Evolutionary conservation across 2,888 invertebrate species (phyloP).

Genomic region (Pelosia muscerda): DNA sequence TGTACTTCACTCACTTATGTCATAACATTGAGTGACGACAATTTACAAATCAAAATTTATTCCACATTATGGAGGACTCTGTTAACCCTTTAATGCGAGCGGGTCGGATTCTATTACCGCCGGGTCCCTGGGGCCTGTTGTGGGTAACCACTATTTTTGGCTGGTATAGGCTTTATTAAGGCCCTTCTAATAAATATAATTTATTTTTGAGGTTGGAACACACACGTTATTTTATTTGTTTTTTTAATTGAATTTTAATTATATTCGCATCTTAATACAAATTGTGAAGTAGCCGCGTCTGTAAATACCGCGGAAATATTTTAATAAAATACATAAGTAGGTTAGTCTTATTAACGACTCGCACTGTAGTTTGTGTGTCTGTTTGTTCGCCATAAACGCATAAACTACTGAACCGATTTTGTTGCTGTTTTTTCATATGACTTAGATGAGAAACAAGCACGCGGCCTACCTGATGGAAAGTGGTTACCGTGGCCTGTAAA

Average conservation of each 20-base stretch:
- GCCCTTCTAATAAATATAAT: slow-evolving; percentile 71
- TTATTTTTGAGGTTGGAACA: slow-evolving; percentile 57
- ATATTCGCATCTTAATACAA: no score
- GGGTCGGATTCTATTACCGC: slow-evolving; percentile 62
- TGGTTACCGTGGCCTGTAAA: no score
- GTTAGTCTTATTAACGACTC: no score
- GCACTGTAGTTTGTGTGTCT: no score
- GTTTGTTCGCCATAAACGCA: no score
- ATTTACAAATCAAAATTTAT: slow-evolving; percentile 54
- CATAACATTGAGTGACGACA: slow-evolving; percentile 21
- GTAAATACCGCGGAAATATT: no score
- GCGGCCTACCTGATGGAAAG: no score
- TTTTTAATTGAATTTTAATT: neutral
- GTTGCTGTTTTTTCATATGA: no score
- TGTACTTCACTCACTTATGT: neutral
- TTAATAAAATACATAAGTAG: no score
- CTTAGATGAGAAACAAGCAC: no score
- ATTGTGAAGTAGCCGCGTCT: no score
- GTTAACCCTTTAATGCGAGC: slow-evolving; percentile 62
- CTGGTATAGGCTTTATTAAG: slow-evolving; percentile 69
- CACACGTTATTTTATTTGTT: slow-evolving; percentile 30
- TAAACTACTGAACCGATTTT: no score
- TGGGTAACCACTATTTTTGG: slow-evolving; percentile 76
- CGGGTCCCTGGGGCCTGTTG: slow-evolving; percentile 55
- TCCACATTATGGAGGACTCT: slow-evolving; percentile 43